phyloP scores from a whole-genome alignment of 2,888 invertebrate genomes.

The Schizaphis graminum region DNA sequence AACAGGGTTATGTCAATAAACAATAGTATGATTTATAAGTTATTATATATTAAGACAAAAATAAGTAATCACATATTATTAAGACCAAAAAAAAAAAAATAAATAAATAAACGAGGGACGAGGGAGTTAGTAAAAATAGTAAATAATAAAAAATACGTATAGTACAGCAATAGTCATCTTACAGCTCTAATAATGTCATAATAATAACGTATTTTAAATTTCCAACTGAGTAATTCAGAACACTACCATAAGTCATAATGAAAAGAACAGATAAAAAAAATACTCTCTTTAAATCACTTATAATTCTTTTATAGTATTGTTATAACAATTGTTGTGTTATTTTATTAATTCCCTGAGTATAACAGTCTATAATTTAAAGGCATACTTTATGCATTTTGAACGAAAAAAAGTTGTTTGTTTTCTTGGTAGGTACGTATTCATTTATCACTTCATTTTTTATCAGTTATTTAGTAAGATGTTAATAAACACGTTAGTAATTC shows the following conservation, averaged over 20 bases:
- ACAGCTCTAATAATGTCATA: neutral
- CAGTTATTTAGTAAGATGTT: neutral
- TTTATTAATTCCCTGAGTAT: neutral
- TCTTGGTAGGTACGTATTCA: neutral
- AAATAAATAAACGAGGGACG: neutral
- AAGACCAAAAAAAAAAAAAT: neutral
- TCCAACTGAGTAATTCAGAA: neutral
- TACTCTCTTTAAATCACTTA: neutral
- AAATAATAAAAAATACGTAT: neutral
- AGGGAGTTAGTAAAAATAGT: neutral
- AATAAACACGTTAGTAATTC: neutral
- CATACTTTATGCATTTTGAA: neutral
- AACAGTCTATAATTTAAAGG: neutral
- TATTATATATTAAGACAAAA: neutral
- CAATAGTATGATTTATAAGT: neutral
- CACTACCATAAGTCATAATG: neutral
- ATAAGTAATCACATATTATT: neutral
- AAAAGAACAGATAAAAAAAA: neutral
- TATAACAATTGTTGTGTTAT: neutral
- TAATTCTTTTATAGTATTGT: neutral
- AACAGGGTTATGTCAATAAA: slow-evolving; percentile 68
- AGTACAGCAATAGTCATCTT: neutral
- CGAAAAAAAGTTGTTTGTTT: neutral
- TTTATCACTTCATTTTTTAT: neutral
- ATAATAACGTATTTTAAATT: neutral